A percentile compares a stretch with the other conserved stretches of the same genome.
These are phyloP conservation scores for Tortricodes alternella DNA, from an alignment of 2,888 invertebrate species.

Conservation along the genomic window DNA sequence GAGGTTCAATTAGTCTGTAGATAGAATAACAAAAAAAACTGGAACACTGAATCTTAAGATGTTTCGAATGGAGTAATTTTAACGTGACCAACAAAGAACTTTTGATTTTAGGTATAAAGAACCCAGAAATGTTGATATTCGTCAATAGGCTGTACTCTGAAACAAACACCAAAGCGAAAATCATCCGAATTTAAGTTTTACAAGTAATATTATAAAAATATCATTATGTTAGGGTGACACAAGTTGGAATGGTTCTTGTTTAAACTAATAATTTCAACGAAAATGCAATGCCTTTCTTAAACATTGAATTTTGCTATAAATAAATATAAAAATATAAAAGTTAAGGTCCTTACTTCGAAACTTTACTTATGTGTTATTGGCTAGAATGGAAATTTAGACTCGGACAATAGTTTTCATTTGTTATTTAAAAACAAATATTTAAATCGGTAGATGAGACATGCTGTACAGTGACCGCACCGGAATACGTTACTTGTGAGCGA, in stretches of 20 bases:
- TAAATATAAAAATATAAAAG: conserved; percentile 45
- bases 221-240: not conserved
- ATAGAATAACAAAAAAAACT: not conserved
- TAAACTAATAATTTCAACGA: not conserved
- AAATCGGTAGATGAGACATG: too few species aligned
- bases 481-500: too few species aligned
- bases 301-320: conserved; percentile 31
- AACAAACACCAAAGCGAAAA: not conserved
- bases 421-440: too few species aligned
- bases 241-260: conserved; percentile 21
- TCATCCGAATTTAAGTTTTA: not conserved
- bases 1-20: too few species aligned
- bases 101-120: too few species aligned
- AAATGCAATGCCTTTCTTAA: conserved; percentile 18
- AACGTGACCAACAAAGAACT: not conserved
- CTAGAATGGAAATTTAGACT: too few species aligned
- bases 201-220: conserved; percentile 6
- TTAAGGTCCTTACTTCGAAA: not conserved
- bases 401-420: too few species aligned
- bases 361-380: too few species aligned
- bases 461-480: too few species aligned
- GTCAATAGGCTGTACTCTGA: too few species aligned
- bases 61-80: not conserved
- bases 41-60: conserved; percentile 1
- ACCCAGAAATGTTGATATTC: too few species aligned